Evolutionary conservation across 2,888 invertebrate species (phyloP).

Genomic region (Drosophila neoperkinsi): DNA sequence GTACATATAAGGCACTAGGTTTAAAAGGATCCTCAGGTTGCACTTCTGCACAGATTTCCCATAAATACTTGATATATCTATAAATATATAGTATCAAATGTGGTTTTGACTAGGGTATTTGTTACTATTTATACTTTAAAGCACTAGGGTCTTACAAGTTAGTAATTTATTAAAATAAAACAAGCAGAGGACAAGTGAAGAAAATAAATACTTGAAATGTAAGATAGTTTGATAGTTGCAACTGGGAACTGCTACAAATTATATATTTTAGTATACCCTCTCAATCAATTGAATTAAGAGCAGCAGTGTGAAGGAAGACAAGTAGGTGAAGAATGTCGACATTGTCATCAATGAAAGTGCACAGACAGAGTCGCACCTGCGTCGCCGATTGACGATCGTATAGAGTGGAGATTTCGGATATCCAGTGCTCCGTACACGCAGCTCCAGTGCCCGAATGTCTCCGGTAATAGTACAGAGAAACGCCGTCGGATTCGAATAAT

Average conservation of each 20-base stretch:
- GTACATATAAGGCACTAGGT: neutral
- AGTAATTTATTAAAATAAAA: neutral
- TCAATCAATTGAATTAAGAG: slow-evolving; percentile 86
- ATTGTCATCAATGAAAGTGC: too few relatives aligned
- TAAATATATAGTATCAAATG: neutral
- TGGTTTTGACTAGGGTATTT: neutral
- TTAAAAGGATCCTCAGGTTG: neutral
- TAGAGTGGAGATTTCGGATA: neutral
- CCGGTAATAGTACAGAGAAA: slow-evolving; percentile 77
- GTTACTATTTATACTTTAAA: neutral
- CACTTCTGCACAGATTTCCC: neutral
- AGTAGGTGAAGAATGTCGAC: slow-evolving; percentile 85
- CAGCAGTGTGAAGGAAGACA: slow-evolving; percentile 84
- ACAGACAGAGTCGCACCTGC: neutral
- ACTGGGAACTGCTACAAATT: neutral
- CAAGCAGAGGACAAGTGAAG: neutral
- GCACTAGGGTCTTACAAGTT: neutral
- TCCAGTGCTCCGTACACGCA: slow-evolving; percentile 77
- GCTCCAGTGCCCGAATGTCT: slow-evolving; percentile 76
- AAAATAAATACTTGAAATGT: neutral
- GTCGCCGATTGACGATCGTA: neutral
- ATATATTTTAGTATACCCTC: neutral
- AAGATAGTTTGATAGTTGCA: neutral
- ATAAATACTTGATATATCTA: neutral
- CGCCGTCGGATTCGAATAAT: slow-evolving; percentile 83